Conservation (phyloP, 2,797 vertebrate genomes). For the Arnoldichthys spilopterus region DNA sequence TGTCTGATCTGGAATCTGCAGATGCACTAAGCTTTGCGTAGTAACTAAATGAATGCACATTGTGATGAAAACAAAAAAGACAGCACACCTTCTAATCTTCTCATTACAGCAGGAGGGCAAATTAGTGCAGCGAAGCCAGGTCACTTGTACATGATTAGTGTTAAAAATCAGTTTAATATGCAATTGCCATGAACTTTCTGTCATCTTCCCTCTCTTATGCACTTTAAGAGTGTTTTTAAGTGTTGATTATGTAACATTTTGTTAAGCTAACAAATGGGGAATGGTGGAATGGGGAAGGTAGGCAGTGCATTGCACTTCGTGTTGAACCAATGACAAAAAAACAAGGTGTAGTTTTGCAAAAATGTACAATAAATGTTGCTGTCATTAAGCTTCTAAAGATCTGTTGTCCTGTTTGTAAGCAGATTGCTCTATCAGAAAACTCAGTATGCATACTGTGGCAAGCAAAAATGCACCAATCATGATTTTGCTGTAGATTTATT, state of each 20-base stretch:
- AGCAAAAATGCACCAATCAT: no score
- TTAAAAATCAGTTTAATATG: constrained; percentile 2
- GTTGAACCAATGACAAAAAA: not conserved
- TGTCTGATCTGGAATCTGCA: not conserved
- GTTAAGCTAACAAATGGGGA: not conserved
- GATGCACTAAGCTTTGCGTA: not conserved
- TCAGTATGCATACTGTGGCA: no score
- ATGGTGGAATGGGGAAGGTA: no score
- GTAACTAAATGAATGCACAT: not conserved
- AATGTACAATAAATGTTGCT: no score
- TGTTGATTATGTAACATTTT: not conserved
- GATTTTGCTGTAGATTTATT: no score
- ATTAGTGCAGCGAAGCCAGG: not conserved
- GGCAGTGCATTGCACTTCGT: not conserved
- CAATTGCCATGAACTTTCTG: not conserved
- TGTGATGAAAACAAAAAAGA: not conserved
- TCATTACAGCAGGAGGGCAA: not conserved
- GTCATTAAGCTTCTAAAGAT: no score
- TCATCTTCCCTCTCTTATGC: not conserved
- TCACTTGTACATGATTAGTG: not conserved
- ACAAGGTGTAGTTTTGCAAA: no score
- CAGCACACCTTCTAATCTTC: not conserved
- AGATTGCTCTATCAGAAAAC: no score
- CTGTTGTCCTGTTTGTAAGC: no score
- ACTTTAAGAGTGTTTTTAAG: not conserved